Percentiles rank a stretch among this genome's conserved stretches.
These are phyloP conservation scores for Pollachius pollachius DNA, from an alignment of 2,113 vertebrate species.

Conservation along the genomic window DNA sequence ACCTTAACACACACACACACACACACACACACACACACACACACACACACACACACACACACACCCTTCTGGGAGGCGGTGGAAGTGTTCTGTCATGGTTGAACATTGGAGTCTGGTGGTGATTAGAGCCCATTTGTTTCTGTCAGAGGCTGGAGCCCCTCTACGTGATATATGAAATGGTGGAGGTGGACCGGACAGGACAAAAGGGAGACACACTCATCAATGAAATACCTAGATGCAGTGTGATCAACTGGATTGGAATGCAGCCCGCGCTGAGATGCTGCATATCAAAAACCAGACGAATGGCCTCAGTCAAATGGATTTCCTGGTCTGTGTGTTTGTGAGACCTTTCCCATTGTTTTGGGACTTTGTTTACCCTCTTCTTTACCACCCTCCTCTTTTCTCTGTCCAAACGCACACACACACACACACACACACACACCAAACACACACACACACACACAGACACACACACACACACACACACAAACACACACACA, in stretches of 20 bases:
- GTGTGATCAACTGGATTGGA: conserved; percentile 45
- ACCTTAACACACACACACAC: background rate
- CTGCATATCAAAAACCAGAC: conserved; percentile 30
- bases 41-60: conserved; percentile 1
- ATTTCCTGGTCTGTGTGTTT: background rate
- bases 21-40: background rate
- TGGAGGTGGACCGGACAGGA: conserved; percentile 43
- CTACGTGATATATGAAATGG: conserved; percentile 65
- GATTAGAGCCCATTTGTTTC: conserved; percentile 71
- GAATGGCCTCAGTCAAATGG: conserved; percentile 15
- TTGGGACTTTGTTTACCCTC: conserved; percentile 24
- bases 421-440: conserved; percentile 24
- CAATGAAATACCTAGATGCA: conserved; percentile 51
- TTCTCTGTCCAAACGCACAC: conserved; percentile 11
- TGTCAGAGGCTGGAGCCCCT: conserved; percentile 63
- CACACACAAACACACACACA: conserved; percentile 39
- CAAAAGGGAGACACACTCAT: conserved; percentile 43
- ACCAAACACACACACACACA: conserved; percentile 23
- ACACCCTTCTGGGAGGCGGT: conserved; percentile 41
- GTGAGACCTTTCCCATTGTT: conserved; percentile 34
- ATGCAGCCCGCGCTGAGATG: conserved; percentile 27
- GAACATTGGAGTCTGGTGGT: conserved; percentile 63
- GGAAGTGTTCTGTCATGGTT: conserved; percentile 65
- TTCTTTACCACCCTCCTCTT: conserved; percentile 1
- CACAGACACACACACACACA: conserved; percentile 39